Base-by-base conservation (phyloP, 2,797 vertebrate species). In the Thripadectes ignobilis region DNA sequence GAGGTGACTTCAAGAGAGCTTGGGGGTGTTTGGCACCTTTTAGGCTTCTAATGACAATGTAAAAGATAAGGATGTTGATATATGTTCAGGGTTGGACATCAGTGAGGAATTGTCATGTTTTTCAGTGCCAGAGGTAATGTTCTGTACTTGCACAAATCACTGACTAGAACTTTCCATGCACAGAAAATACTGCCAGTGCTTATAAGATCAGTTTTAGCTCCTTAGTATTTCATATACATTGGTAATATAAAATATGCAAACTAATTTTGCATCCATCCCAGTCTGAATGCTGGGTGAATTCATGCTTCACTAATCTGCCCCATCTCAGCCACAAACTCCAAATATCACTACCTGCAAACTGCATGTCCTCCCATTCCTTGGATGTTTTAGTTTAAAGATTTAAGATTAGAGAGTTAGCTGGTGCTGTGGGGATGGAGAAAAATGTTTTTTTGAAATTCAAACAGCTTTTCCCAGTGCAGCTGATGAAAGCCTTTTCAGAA, bases 201-300 rank as follows among this genome's bases (percentile, higher is more conserved):
- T 59, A 73, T 68, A 29, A 66, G 32, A 85, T 81, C 92, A 79
- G 68, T 23, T 61, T 83, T 81, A 36, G 85, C 79, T 95, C 69
- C 52, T 74, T 39, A 23, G 23, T 71, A 54, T 88, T 92, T 95
- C 67, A 26, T 58, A 75, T 90, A 73, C 9, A 5, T 78, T 63
- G 55, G 49, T 68, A 79, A 85, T 88, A n/a, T 85, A 93, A 97
- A 96, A 92, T 90, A 95, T 96, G 89, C 82, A 93, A 95, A 95
- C 41, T 89, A 52, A 65, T 78, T 96, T 81, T 77, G 75, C 80
- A 30, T 79, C 92, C 80, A 14, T 81, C 91, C 96, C 73, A 2
- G 34, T 93, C 48, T 85, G 93, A 94, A 80, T 76, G 78, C 75
- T 96, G 75, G 92, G 49, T 88, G 81, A 93, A 92, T 95, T 94